Evolutionary conservation across 2,113 vertebrate genomes (phyloP).

Genomic region (Poeciliopsis prolifica): DNA sequence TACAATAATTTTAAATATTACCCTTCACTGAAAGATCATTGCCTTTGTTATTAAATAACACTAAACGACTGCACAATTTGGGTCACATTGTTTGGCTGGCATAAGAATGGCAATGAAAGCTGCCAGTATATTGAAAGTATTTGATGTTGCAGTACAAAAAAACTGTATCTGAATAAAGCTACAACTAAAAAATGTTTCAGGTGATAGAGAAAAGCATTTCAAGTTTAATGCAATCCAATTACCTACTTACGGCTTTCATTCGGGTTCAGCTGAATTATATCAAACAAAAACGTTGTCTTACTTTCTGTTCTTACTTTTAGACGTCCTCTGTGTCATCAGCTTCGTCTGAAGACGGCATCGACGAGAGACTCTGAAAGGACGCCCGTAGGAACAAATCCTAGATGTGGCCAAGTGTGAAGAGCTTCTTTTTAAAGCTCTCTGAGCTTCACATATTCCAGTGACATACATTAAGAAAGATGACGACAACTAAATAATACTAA

Average conservation of each 20-base stretch:
- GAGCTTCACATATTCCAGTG: slow-evolving; percentile 9
- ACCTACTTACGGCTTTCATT: neutral
- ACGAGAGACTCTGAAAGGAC: slow-evolving; percentile 69
- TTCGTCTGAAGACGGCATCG: slow-evolving; percentile 45
- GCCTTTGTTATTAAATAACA: no score
- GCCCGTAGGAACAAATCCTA: neutral
- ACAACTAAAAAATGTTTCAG: no score
- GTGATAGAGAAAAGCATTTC: neutral
- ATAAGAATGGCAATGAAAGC: no score
- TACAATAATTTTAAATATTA: no score
- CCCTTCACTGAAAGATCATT: no score
- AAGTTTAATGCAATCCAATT: neutral
- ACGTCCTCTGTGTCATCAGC: slow-evolving; percentile 62
- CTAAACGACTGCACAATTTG: no score
- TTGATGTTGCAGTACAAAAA: no score
- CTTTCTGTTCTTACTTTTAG: slow-evolving; percentile 52
- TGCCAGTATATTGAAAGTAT: no score
- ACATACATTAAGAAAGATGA: neutral
- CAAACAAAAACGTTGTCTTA: neutral
- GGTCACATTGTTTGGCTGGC: no score
- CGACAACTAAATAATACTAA: slow-evolving; percentile 1
- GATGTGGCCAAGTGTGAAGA: slow-evolving; percentile 15
- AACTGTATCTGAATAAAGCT: no score
- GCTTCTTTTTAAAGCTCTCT: slow-evolving; percentile 2
- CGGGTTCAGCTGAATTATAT: neutral